Percentiles rank a stretch among this genome's conserved stretches.
These are phyloP conservation scores for Genyomyrus donnyi DNA, from an alignment of 2,113 vertebrate genomes.

Conservation along the genomic window DNA sequence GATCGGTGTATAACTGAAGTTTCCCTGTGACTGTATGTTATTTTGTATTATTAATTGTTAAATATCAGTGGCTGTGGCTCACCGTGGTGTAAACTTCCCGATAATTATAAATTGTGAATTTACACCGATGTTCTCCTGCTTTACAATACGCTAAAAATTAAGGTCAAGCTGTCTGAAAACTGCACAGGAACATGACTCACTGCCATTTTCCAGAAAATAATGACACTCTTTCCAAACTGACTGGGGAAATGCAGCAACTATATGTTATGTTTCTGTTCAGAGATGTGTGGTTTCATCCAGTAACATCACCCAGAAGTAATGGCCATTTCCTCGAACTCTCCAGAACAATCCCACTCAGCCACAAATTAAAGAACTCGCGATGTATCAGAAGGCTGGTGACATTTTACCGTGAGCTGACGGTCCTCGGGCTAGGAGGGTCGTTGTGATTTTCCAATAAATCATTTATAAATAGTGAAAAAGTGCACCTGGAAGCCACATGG, in stretches of 20 bases:
- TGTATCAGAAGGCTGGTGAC: neutral
- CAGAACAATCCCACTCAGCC: neutral
- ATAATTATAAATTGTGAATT: neutral
- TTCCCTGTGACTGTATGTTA: neutral
- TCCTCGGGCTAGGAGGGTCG: neutral
- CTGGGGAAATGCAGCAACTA: neutral
- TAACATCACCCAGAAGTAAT: neutral
- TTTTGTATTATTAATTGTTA: neutral
- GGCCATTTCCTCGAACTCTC: neutral
- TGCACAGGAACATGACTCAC: neutral
- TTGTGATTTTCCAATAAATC: neutral
- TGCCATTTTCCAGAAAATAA: neutral
- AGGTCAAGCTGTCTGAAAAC: neutral
- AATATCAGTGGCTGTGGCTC: neutral
- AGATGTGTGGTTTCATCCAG: neutral
- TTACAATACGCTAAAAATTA: neutral
- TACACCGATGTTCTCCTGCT: neutral
- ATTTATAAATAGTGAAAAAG: neutral
- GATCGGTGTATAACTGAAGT: neutral
- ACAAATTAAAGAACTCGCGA: neutral
- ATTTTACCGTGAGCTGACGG: neutral
- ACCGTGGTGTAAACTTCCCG: neutral
- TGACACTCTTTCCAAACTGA: neutral
- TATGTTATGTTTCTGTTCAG: neutral
- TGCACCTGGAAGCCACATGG: neutral